Conservation (phyloP, 2,797 vertebrate species). For the Cheirogaleus major region DNA sequence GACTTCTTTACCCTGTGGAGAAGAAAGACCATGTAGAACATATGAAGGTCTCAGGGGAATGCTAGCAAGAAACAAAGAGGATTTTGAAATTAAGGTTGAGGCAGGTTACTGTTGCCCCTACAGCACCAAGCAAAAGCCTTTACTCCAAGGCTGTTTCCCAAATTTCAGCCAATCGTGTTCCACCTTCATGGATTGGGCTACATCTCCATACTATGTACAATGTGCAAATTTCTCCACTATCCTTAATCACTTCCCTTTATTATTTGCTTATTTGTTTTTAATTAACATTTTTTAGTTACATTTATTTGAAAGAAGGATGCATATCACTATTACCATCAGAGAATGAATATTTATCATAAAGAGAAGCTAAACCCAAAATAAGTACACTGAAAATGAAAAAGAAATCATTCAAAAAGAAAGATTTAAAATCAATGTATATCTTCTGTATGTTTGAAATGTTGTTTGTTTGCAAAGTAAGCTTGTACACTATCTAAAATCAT, state of each 20-base stretch:
- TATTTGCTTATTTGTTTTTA: slow-evolving; percentile 13
- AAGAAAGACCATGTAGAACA: background rate
- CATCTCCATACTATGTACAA: background rate
- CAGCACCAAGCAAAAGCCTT: background rate
- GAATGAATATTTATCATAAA: background rate
- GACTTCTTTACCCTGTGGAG: background rate
- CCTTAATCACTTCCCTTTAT: background rate
- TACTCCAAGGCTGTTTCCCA: background rate
- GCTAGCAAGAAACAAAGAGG: background rate
- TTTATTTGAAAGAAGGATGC: slow-evolving; percentile 20
- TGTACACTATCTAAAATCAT: background rate
- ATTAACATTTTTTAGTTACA: background rate
- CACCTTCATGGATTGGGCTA: background rate
- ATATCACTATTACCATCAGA: background rate
- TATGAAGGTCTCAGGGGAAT: background rate
- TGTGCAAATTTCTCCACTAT: background rate
- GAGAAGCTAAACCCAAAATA: background rate
- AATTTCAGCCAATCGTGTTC: background rate
- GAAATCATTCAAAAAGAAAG: background rate
- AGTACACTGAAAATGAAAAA: background rate
- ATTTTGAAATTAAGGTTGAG: background rate
- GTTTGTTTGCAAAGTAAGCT: background rate
- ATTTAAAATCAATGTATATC: background rate
- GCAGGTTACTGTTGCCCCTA: background rate
- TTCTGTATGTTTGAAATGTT: background rate